A percentile compares a stretch with the other conserved stretches of the same genome.
phyloP scores from a whole-genome alignment of 2,797 vertebrate genomes.

The Bradypodion pumilum region DNA sequence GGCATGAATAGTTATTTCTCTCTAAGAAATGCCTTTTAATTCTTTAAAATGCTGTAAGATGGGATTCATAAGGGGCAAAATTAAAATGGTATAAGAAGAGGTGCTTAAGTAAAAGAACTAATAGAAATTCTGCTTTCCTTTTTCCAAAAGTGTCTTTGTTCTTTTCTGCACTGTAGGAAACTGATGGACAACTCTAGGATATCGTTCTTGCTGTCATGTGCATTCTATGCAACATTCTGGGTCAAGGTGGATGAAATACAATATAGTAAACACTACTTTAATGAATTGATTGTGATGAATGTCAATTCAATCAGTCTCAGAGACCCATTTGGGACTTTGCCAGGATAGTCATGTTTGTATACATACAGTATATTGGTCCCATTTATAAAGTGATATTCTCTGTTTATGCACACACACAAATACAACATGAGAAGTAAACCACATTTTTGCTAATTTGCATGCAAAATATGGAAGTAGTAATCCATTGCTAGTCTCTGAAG shows the following conservation, averaged over 20 bases:
- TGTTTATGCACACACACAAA: background rate
- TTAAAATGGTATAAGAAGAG: background rate
- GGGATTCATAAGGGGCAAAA: background rate
- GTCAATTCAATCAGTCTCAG: background rate
- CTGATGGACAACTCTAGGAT: background rate
- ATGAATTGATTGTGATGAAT: background rate
- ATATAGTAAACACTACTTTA: background rate
- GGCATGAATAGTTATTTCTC: background rate
- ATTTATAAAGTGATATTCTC: background rate
- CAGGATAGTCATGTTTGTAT: no score
- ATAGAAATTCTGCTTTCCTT: background rate
- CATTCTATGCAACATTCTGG: no score
- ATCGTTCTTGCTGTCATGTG: background rate
- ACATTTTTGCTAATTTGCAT: background rate
- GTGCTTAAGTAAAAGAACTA: background rate
- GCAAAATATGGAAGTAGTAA: background rate
- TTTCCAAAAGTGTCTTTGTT: background rate
- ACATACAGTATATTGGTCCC: background rate
- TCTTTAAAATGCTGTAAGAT: no score
- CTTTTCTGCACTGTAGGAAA: background rate
- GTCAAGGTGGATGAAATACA: background rate
- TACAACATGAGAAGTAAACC: background rate
- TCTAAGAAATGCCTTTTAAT: background rate
- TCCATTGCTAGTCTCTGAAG: background rate
- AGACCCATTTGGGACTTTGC: background rate